Conservation (phyloP, 2,113 vertebrate genomes). For the Thermophis baileyi region DNA sequence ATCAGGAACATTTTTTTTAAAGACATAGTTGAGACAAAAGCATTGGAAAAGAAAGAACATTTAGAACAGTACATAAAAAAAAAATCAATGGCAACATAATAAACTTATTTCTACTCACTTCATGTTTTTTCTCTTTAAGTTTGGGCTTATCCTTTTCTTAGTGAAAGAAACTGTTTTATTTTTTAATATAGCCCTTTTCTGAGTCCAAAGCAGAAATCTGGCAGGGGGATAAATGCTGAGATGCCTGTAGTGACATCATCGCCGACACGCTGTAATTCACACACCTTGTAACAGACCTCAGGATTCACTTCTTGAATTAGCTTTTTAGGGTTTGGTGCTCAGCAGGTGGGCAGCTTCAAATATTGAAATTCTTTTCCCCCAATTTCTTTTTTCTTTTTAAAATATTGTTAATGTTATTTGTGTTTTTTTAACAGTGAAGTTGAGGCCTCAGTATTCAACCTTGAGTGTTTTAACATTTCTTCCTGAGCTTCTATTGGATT, state of each 20-base stretch:
- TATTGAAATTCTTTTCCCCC: too few species aligned
- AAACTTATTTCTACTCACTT: background rate
- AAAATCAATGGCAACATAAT: background rate
- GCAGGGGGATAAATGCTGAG: background rate
- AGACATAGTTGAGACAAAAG: background rate
- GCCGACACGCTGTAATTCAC: background rate
- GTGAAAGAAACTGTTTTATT: background rate
- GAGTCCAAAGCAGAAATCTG: background rate
- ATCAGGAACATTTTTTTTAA: background rate
- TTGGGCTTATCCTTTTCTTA: background rate
- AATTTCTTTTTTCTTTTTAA: too few species aligned
- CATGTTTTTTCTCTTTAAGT: background rate
- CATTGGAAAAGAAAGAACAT: background rate
- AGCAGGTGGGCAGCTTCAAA: too few species aligned
- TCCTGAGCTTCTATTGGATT: too few species aligned
- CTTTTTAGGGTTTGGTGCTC: too few species aligned
- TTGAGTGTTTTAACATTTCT: too few species aligned
- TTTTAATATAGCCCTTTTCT: background rate
- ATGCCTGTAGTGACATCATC: background rate
- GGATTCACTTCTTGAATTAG: too few species aligned
- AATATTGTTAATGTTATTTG: too few species aligned
- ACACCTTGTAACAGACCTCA: too few species aligned
- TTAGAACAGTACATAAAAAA: background rate
- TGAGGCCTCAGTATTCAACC: too few species aligned
- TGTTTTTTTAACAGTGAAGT: too few species aligned